Evolutionary conservation across 1,140 invertebrate genomes (phyloP).

Genomic region (Achatina immaculata): DNA sequence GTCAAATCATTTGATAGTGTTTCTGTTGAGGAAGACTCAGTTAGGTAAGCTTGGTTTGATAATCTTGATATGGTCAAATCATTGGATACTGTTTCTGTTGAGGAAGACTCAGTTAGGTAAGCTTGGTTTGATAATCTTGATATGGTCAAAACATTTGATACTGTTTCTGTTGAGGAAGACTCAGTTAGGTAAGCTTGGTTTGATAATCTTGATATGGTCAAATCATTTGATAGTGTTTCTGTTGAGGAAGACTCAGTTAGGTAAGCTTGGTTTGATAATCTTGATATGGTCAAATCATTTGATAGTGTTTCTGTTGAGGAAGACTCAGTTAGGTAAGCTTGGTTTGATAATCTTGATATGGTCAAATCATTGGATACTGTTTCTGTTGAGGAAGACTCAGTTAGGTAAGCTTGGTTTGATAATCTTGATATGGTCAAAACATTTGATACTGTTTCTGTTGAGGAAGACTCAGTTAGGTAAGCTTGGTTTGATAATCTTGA

Average conservation of each 20-base stretch:
- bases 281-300: slow-evolving; percentile 51
- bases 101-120: slow-evolving; percentile 59
- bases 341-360: slow-evolving; percentile 39
- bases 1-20: slow-evolving; percentile 35
- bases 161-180: too few relatives aligned
- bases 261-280: slow-evolving; percentile 48
- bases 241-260: too few relatives aligned
- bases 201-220: too few relatives aligned
- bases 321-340: slow-evolving; percentile 55
- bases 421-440: slow-evolving; percentile 51
- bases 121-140: background rate
- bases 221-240: too few relatives aligned
- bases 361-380: slow-evolving; percentile 43
- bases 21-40: slow-evolving; percentile 52
- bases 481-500: too few relatives aligned
- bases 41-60: slow-evolving; percentile 50
- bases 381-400: slow-evolving; percentile 53
- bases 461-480: too few relatives aligned
- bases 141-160: too few relatives aligned
- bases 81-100: slow-evolving; percentile 43
- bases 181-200: too few relatives aligned
- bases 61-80: slow-evolving; percentile 51
- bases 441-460: slow-evolving; percentile 47
- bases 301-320: slow-evolving; percentile 48
- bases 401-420: slow-evolving; percentile 48